Base-by-base conservation (phyloP, 2,113 vertebrate species). In the Microcebus murinus region DNA sequence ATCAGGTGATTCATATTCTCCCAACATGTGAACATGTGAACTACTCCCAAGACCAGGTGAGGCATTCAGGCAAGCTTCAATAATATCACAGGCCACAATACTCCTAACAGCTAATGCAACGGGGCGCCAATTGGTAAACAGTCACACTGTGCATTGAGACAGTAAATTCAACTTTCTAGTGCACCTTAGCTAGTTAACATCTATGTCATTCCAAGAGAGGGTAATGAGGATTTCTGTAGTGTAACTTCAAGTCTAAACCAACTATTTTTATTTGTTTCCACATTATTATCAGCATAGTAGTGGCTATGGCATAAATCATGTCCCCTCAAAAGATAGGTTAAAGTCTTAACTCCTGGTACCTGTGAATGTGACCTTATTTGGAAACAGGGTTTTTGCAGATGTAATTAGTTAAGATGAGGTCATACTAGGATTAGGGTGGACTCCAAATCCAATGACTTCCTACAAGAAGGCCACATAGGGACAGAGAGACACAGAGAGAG, bases 1-100 rank as follows among this genome's bases (percentile, higher is more conserved):
- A 45, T 45, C n/a, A 42, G 61, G 42, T 52, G n/a, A 70, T 74
- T 25, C 87, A 50, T 9, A 31, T n/a, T 86, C 82, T n/a, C 27
- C 34, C 1, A 13, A 6, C 13, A 8, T 0, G 18, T 8, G 65
- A 13, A 6, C 13, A 4, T 0, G 17, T 10, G 68, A 71, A 17
- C 59, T 45, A 25, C 71, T 36, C 39, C 59, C 8, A 12, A 42
- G 87, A 23, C 71, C 34, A 29, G 55, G 42, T 31, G 59, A 52
- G 67, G 14, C 50, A 25, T 17, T 50, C 42, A 39, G 63, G 82
- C 14, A 12, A 29, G 48, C 31, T 39, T 61, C n/a, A 36, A 21
- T 48, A 25, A 20, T 83, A 48, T 50, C 67, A 15, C 55, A 68
- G 81, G 86, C 31, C 23, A 1, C 0, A 25, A 11, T 11, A 29